phyloP scores from a whole-genome alignment of 2,888 invertebrate genomes.

The Caenorhabditis japonica region DNA sequence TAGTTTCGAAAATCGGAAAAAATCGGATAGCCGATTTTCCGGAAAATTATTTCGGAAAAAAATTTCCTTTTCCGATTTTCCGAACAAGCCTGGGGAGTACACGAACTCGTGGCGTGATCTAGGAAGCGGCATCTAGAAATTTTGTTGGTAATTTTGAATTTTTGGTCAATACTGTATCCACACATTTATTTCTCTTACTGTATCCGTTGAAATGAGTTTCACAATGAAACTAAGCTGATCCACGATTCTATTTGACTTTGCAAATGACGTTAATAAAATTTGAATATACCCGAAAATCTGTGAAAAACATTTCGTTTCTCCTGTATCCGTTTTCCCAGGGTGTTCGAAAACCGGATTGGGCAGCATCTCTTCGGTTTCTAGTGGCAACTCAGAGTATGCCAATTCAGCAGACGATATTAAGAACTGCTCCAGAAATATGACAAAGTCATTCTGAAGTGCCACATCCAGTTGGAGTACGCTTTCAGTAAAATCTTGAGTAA shows the following conservation, averaged over 20 bases:
- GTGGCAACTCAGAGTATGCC: constrained; percentile 29
- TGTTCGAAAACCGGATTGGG: constrained; percentile 40
- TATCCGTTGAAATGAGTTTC: constrained; percentile 11
- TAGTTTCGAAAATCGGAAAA: no score
- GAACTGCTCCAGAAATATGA: constrained; percentile 30
- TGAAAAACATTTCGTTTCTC: constrained; percentile 12
- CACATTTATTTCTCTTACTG: no score
- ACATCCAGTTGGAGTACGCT: constrained; percentile 45
- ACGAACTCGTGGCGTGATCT: no score
- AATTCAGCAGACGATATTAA: constrained; percentile 29
- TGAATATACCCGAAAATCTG: constrained; percentile 35
- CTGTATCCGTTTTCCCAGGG: constrained; percentile 16
- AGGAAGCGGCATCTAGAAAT: no score
- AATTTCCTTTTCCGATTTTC: no score
- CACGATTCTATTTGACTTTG: constrained; percentile 29
- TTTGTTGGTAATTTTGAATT: no score
- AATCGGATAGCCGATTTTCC: no score
- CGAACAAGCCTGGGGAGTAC: no score
- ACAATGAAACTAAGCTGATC: constrained; percentile 36
- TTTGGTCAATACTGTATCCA: no score
- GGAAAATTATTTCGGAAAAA: no score
- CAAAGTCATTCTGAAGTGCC: constrained; percentile 32
- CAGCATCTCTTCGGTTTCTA: constrained; percentile 23
- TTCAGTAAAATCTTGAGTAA: constrained; percentile 27
- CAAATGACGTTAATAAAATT: constrained; percentile 30